Conservation (phyloP, 2,797 vertebrate genomes). For the Prunella strophiata region DNA sequence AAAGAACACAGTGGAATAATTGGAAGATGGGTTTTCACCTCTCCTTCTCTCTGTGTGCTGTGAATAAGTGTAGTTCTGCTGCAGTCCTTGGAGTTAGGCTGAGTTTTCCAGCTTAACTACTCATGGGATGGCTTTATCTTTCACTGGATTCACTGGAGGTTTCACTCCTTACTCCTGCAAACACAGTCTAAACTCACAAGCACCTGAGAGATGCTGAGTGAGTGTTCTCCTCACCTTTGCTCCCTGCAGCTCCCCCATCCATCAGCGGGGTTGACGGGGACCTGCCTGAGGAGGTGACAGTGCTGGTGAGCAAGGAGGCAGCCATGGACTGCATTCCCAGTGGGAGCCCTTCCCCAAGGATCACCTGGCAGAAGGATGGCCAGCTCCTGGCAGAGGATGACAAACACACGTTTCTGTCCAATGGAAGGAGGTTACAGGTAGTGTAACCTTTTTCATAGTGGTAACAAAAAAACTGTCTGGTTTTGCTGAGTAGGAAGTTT, state of each 20-base stretch:
- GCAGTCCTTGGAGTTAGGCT: not conserved
- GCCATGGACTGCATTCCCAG: slow-evolving; percentile 85
- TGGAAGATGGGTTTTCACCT: not conserved
- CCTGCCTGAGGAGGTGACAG: slow-evolving; percentile 85
- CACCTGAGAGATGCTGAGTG: not conserved
- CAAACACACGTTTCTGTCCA: slow-evolving; percentile 78
- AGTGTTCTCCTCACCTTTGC: not conserved
- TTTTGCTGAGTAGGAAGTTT: not conserved
- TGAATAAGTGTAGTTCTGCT: not conserved
- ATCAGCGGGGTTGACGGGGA: slow-evolving; percentile 82
- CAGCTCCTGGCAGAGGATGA: slow-evolving; percentile 75
- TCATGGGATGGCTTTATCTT: not conserved
- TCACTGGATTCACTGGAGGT: not conserved
- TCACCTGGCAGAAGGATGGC: slow-evolving; percentile 91
- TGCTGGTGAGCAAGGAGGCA: slow-evolving; percentile 81
- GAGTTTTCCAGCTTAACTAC: not conserved
- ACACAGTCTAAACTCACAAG: not conserved
- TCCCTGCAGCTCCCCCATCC: slow-evolving; percentile 85
- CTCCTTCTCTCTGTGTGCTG: not conserved
- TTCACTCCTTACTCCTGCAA: not conserved
- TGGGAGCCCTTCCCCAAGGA: slow-evolving; percentile 86
- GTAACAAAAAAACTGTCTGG: not conserved
- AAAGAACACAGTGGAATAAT: not conserved
- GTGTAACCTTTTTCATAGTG: not conserved
- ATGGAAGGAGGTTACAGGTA: slow-evolving; percentile 89